Evolutionary conservation across 2,888 invertebrate genomes (phyloP).

Genomic region (Isoperla grammatica): DNA sequence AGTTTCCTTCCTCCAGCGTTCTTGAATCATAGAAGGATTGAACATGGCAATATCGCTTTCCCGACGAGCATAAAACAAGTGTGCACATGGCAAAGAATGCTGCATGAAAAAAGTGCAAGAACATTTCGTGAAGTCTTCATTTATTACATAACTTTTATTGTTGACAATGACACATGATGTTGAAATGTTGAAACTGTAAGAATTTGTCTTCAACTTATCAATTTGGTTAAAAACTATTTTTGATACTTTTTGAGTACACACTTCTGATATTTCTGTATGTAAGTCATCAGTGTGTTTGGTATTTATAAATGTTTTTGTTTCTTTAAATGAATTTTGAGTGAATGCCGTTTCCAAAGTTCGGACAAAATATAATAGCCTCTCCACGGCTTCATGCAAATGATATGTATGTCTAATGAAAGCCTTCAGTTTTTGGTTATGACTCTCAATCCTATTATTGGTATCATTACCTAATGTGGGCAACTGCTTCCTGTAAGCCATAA

Average conservation of each 20-base stretch:
- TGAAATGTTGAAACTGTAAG: neutral
- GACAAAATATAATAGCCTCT: conserved; percentile 3
- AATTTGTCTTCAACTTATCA: neutral
- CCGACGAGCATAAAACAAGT: conserved; percentile 11
- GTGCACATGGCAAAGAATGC: conserved; percentile 12
- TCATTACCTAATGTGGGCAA: conserved; percentile 16
- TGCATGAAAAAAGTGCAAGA: conserved; percentile 10
- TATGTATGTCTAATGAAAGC: neutral
- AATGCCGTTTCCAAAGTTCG: neutral
- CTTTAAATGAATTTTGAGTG: conserved; percentile 2
- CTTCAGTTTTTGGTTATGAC: conserved; percentile 18
- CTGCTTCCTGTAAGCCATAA: neutral
- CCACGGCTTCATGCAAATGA: conserved; percentile 12
- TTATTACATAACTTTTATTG: neutral
- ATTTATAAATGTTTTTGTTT: conserved; percentile 2
- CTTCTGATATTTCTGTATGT: neutral
- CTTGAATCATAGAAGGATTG: neutral
- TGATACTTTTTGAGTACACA: neutral
- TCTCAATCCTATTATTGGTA: conserved; percentile 18
- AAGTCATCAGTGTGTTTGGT: conserved; percentile 4
- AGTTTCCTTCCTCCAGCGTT: conserved; percentile 9
- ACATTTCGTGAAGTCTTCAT: neutral
- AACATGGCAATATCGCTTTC: neutral
- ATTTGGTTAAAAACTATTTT: neutral
- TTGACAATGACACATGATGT: neutral